Evolutionary conservation across 1,140 invertebrate genomes (phyloP), one percentile per base, ranked within the genome.

Genomic region (Liolophura sinensis): DNA sequence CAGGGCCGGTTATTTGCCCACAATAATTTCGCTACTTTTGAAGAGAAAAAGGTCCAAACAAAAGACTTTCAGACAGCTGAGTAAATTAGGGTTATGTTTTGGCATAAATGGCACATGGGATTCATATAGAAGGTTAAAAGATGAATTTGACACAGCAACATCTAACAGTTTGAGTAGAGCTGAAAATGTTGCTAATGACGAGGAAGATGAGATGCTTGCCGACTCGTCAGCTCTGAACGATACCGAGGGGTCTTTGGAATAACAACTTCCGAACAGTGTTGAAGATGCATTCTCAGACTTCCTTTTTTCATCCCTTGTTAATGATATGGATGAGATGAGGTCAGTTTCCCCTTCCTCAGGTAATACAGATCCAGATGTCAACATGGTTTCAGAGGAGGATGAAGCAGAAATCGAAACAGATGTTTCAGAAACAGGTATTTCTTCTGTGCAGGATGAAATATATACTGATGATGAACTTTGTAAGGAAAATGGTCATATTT

Each of bases 91-190:
- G 1, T 22, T 54, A 11, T 66, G 64, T 47, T 18, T 61, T 54
- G 51, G 57, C 1, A 20, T 60, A 24, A 18, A 24, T 18, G 1
- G 20, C 20, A 31, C 56, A 40, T 40, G 31, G 3, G 31, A 3
- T 3, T 40, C 3, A 7, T 22, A 24, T 6, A 31, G 4, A 18
- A 18, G 31, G n/a, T 18, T 58, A 20, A 22, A 31, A 27, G 56
- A 22, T 7, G 56, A 27, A 58, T 58, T 58, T 58, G 56, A 58
- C 15, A 18, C n/a, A n/a, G 64, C 40, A 61, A 51, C 58, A n/a
- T 18, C 50, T 1, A 65, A 60, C 24, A 60, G 56, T 24, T 9
- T 9, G 3, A 40, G 31, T 40, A 40, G 31, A 40, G 31, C 31
- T 40, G 31, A 40, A 40, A 40, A 3, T 40, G 31, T 40, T 40